Evolutionary conservation across 2,113 vertebrate species (phyloP), one percentile per base, ranked within the genome.

Genomic region (Corythornis madagascariensis): DNA sequence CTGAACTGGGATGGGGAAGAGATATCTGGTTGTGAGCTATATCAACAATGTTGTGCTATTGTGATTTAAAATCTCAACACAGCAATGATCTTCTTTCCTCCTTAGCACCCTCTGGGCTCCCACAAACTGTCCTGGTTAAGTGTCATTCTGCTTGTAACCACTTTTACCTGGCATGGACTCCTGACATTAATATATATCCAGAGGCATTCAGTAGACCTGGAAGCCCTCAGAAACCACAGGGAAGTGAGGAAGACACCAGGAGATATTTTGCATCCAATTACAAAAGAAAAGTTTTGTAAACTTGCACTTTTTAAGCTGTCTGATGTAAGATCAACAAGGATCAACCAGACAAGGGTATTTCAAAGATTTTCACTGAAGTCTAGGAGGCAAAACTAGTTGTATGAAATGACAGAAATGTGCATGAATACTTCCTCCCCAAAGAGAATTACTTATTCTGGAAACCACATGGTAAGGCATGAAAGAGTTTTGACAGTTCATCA

Each of bases 401-500:
- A 69, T 65, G 57, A 74, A 70, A 78, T 47, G 17, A 9, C 28
- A 93, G 26, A 78, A 26, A 26, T 75, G 29, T 50, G 35, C 22
- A 35, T 31, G 33, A 86, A 28, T 78, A 45, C 31, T 43, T 90
- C 24, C 16, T 84, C 2, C 11, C 70, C 18, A 53, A 47, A 66
- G 43, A 65, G 16, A 87, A 80, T 87, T 50, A 48, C 33, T 89
- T 91, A 79, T 63, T 91, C 60, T 83, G 56, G 40, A 59, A 86
- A 70, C 61, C 72, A 87, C 85, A 96, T 85, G 80, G 88, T 80
- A 95, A 91, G 57, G 55, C 86, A 88, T 64, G 71, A 83, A 85
- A 87, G 35, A 86, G 60, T 95, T 94, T 79, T 80, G 59, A 88
- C 88, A 91, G 79, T 81, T 92, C 57, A 55, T 93, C 76, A 61